These are phyloP conservation scores for human (Homo sapiens) DNA, from an alignment of 2,113 vertebrate species.

Conservation along the genomic window DNA sequence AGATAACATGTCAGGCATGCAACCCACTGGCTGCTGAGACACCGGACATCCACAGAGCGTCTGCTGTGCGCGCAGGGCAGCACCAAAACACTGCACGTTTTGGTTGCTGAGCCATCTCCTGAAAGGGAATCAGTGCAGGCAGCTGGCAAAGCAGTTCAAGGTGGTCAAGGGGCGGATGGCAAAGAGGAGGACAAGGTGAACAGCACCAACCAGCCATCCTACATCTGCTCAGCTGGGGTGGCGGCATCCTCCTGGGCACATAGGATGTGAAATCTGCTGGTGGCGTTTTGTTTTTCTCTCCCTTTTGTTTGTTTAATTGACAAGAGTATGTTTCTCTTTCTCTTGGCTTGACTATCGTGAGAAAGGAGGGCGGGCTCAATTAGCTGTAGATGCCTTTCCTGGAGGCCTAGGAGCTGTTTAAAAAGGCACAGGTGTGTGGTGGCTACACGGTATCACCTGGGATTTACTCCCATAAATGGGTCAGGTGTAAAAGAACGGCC, in stretches of 20 bases:
- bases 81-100: not conserved
- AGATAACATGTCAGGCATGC: not conserved
- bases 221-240: rapidly evolving
- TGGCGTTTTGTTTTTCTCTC: not conserved
- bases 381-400: not conserved
- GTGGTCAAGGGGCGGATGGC: not conserved
- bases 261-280: rapidly evolving
- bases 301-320: not conserved
- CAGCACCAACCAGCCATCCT: no score
- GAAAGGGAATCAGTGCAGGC: not conserved
- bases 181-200: not conserved
- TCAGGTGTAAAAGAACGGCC: not conserved
- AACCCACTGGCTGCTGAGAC: no score
- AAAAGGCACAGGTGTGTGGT: not conserved
- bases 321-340: not conserved
- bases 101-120: not conserved
- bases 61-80: rapidly evolving
- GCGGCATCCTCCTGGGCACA: not conserved
- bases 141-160: not conserved
- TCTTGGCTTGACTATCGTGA: not conserved
- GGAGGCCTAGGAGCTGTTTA: not conserved
- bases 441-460: not conserved
- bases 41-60: rapidly evolving
- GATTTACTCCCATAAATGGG: constrained; percentile 5
- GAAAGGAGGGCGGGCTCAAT: not conserved